Percentiles rank a stretch among this genome's conserved stretches.
These are phyloP conservation scores for Guaruba guarouba DNA, from an alignment of 2,113 vertebrate species.

Conservation along the genomic window DNA sequence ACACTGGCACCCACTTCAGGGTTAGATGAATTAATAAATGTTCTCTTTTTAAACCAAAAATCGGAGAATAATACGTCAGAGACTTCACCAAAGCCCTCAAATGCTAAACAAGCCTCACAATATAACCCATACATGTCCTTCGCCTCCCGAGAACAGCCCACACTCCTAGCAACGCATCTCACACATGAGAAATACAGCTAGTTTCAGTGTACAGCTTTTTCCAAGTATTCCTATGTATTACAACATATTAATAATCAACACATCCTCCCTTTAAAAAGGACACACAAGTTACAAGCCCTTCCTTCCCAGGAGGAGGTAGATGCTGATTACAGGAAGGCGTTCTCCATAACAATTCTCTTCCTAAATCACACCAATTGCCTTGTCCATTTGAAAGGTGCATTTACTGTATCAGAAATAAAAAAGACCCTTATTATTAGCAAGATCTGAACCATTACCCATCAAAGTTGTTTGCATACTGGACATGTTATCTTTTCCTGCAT, in stretches of 20 bases:
- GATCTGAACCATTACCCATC: neutral
- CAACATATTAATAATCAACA: neutral
- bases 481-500: neutral
- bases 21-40: neutral
- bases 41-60: neutral
- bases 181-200: neutral
- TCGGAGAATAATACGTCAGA: neutral
- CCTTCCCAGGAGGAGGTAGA: neutral
- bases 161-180: neutral
- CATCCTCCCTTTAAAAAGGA: neutral
- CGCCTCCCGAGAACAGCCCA: neutral
- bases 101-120: neutral
- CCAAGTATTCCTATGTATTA: neutral
- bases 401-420: neutral
- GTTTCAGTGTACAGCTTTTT: neutral
- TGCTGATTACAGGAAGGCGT: neutral
- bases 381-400: neutral
- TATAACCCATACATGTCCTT: neutral
- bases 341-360: neutral
- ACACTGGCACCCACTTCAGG: neutral
- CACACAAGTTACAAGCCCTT: neutral
- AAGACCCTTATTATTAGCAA: neutral
- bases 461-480: neutral
- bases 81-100: neutral
- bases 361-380: neutral